phyloP scores from a whole-genome alignment of 2,888 invertebrate species.

The Imbricaverruca yamaguchii region DNA sequence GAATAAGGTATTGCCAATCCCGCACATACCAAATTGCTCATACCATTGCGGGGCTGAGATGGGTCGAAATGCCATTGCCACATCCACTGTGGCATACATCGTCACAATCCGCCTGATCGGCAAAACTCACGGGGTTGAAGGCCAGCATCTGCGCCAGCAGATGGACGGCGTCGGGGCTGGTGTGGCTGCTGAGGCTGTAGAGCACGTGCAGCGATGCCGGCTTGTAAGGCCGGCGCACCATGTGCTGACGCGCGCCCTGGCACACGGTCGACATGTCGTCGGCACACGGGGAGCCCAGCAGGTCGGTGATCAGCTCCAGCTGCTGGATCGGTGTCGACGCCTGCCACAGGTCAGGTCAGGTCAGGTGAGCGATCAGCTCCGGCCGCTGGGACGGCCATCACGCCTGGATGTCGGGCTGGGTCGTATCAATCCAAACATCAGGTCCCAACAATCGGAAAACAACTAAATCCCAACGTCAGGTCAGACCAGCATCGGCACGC shows the following conservation, averaged over 20 bases:
- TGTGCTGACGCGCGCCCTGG: conserved; percentile 86
- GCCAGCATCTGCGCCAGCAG: conserved; percentile 94
- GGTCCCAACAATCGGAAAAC: too few relatives aligned
- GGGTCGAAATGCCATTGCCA: too few relatives aligned
- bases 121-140: conserved; percentile 80
- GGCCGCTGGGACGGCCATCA: too few relatives aligned
- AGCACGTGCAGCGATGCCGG: conserved; percentile 80
- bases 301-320: conserved; percentile 94
- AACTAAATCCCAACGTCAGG: not conserved
- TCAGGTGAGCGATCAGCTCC: not conserved
- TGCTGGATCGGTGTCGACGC: conserved; percentile 43
- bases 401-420: too few relatives aligned
- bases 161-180: conserved; percentile 96
- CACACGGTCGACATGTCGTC: conserved; percentile 97
- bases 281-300: conserved; percentile 88
- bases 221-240: conserved; percentile 78
- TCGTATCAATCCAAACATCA: not conserved
- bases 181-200: conserved; percentile 84
- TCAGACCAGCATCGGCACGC: not conserved
- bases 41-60: too few relatives aligned
- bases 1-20: too few relatives aligned
- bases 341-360: not conserved
- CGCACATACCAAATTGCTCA: too few relatives aligned
- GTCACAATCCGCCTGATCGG: too few relatives aligned
- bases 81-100: too few relatives aligned